Percentiles rank a stretch among this genome's conserved stretches.
Evolutionary conservation across 2,888 invertebrate species (phyloP).

Genomic region (Eueremaeus valkanovi): DNA sequence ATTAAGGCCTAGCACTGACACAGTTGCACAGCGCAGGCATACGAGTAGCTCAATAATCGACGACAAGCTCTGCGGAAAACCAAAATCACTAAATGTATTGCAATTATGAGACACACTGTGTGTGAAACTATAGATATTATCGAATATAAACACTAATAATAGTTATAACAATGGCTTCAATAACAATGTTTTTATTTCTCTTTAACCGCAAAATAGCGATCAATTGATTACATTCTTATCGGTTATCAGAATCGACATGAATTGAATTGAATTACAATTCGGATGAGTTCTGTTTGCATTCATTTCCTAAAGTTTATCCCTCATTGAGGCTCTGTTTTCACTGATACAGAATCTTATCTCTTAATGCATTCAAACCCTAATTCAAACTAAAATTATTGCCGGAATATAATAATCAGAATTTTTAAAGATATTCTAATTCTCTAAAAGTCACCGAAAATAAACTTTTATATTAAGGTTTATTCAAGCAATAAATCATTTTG

Average conservation of each 20-base stretch:
- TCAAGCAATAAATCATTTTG: neutral
- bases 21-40: neutral
- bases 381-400: too few relatives aligned
- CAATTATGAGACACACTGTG: neutral
- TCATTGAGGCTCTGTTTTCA: too few relatives aligned
- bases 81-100: conserved; percentile 19
- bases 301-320: too few relatives aligned
- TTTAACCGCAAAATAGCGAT: neutral
- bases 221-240: too few relatives aligned
- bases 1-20: neutral
- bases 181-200: neutral
- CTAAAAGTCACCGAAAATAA: too few relatives aligned
- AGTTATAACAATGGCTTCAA: neutral
- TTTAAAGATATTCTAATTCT: too few relatives aligned
- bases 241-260: too few relatives aligned
- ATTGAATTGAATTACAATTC: too few relatives aligned
- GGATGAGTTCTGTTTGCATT: too few relatives aligned
- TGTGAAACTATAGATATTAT: conserved; percentile 21
- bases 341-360: too few relatives aligned
- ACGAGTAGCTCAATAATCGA: conserved; percentile 3
- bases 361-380: too few relatives aligned
- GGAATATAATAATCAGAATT: too few relatives aligned
- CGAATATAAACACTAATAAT: neutral
- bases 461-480: neutral
- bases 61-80: conserved; percentile 6